phyloP scores from a whole-genome alignment of 2,888 invertebrate species.

The Sthenelais limicola region DNA sequence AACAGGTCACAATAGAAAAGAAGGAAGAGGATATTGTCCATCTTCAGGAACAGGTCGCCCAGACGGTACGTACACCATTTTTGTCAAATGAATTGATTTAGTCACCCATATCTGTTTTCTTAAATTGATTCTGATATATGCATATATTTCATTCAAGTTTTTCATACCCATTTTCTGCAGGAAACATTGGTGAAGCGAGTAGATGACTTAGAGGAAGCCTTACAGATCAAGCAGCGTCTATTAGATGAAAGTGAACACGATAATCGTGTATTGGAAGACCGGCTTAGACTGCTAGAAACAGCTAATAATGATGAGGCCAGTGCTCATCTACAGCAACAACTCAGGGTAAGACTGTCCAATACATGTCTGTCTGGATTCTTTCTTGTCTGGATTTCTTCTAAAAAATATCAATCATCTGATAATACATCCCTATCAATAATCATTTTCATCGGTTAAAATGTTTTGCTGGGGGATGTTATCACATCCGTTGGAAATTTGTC shows the following conservation, averaged over 20 bases:
- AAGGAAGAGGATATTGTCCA: constrained; percentile 66
- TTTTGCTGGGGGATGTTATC: too few species aligned
- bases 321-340: constrained; percentile 40
- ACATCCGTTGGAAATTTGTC: too few species aligned
- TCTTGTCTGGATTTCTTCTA: too few species aligned
- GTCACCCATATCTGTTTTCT: too few species aligned
- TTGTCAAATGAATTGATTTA: too few species aligned
- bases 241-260: constrained; percentile 39
- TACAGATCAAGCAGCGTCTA: constrained; percentile 28
- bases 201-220: constrained; percentile 4
- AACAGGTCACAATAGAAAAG: constrained; percentile 67
- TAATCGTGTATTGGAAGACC: constrained; percentile 56
- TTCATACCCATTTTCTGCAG: too few species aligned
- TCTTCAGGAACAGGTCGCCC: constrained; percentile 61
- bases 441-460: too few species aligned
- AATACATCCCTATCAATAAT: too few species aligned
- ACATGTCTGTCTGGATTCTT: too few species aligned
- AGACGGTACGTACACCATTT: constrained; percentile 46
- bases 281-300: constrained; percentile 56
- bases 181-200: constrained; percentile 2
- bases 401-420: too few species aligned
- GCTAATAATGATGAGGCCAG: constrained; percentile 48
- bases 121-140: too few species aligned
- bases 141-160: too few species aligned
- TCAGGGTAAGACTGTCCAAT: constrained; percentile 44